Conservation (phyloP, 2,797 vertebrate genomes). For the Falco rusticolus region DNA sequence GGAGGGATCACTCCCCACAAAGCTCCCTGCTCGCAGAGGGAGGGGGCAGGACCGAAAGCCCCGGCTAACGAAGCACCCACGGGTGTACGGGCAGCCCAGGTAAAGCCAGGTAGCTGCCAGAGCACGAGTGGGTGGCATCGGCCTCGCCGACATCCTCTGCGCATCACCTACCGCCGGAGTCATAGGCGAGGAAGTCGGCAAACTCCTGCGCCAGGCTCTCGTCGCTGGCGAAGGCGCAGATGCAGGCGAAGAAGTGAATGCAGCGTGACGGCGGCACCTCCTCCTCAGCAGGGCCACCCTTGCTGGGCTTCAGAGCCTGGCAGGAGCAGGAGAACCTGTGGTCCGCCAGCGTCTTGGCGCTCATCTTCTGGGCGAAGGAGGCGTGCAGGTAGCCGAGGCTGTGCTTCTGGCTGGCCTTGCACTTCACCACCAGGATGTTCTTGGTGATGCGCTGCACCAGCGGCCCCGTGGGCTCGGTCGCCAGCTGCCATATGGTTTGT, state of each 20-base stretch:
- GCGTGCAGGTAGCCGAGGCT: slow-evolving; percentile 88
- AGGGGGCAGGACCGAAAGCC: neutral
- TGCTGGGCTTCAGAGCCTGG: slow-evolving; percentile 56
- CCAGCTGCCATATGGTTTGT: slow-evolving; percentile 89
- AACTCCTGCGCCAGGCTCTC: slow-evolving; percentile 89
- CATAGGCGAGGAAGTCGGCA: slow-evolving; percentile 83
- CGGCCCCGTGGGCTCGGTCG: slow-evolving; percentile 86
- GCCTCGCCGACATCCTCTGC: accelerated
- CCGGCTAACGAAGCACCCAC: accelerated
- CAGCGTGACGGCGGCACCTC: slow-evolving; percentile 67
- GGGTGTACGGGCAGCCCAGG: too few relatives aligned
- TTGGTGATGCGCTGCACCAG: slow-evolving; percentile 89
- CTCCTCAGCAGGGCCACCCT: slow-evolving; percentile 23
- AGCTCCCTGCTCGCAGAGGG: too few relatives aligned
- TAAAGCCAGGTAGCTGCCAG: neutral
- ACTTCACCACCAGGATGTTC: slow-evolving; percentile 89
- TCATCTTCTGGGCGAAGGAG: slow-evolving; percentile 76
- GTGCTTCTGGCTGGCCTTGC: slow-evolving; percentile 83
- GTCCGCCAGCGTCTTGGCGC: slow-evolving; percentile 58
- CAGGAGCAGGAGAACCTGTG: slow-evolving; percentile 80
- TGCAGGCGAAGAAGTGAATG: slow-evolving; percentile 92
- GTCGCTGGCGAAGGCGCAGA: slow-evolving; percentile 92
- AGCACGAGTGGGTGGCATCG: too few relatives aligned
- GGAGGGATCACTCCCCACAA: accelerated
- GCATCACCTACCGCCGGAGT: slow-evolving; percentile 72